Conservation (phyloP, 2,888 invertebrate species). For the Busseola fusca region DNA sequence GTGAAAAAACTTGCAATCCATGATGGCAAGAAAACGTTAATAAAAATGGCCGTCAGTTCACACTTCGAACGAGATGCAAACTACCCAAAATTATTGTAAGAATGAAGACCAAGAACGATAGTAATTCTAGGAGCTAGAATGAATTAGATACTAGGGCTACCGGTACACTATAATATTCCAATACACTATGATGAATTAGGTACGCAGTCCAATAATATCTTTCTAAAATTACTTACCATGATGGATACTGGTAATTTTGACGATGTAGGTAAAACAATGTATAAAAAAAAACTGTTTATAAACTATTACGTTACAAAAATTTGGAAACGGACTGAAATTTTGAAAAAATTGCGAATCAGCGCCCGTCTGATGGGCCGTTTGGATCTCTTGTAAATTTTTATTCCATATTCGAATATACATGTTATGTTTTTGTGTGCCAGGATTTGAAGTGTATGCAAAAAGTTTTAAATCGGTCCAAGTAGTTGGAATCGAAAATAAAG, state of each 20-base stretch:
- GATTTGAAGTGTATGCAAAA: constrained; percentile 38
- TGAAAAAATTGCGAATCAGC: constrained; percentile 81
- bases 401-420: constrained; percentile 75
- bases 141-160: neutral
- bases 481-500: constrained; percentile 12
- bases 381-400: constrained; percentile 76
- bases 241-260: constrained; percentile 81
- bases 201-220: constrained; percentile 11
- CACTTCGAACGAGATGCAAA: neutral
- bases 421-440: constrained; percentile 59
- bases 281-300: constrained; percentile 72
- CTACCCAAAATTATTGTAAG: neutral
- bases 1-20: neutral
- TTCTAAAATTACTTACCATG: constrained; percentile 80
- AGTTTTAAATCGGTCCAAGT: constrained; percentile 32
- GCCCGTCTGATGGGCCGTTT: constrained; percentile 78
- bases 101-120: neutral
- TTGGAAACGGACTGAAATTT: constrained; percentile 81
- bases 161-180: neutral
- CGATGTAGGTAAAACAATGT: constrained; percentile 68
- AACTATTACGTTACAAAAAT: constrained; percentile 79
- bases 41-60: constrained; percentile 33
- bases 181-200: neutral
- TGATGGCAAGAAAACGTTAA: neutral
- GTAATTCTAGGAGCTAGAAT: neutral